Evolutionary conservation across 1,140 invertebrate species (phyloP).

Genomic region (Solenopsis fugax): DNA sequence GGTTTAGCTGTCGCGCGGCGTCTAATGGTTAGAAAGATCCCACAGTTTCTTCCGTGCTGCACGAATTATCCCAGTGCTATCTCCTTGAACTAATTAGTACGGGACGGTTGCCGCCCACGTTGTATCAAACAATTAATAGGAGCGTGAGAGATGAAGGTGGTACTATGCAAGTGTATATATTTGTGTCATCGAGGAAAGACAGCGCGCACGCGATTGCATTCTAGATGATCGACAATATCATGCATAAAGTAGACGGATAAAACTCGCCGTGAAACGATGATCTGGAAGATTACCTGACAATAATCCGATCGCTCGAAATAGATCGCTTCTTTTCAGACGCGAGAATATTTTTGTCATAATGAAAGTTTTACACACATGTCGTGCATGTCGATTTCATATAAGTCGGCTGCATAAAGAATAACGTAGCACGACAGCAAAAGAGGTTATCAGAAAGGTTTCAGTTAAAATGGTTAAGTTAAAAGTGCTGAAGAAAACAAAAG

Average conservation of each 20-base stretch:
- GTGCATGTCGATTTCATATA: not conserved
- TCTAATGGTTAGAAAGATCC: constrained; percentile 26
- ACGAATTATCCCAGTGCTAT: constrained; percentile 78
- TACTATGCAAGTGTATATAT: not conserved
- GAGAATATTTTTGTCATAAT: constrained; percentile 12
- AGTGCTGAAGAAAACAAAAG: not conserved
- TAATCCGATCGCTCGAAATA: constrained; percentile 48
- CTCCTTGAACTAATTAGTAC: constrained; percentile 79
- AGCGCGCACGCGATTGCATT: constrained; percentile 72
- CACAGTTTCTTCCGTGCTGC: constrained; percentile 56
- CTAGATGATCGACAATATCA: constrained; percentile 59
- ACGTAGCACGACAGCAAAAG: not conserved
- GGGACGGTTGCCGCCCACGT: constrained; percentile 80
- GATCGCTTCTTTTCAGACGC: constrained; percentile 10
- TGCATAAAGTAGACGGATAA: constrained; percentile 66
- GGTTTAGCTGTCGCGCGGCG: constrained; percentile 12
- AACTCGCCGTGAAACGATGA: constrained; percentile 48
- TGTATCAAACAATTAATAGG: constrained; percentile 82
- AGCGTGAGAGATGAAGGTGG: constrained; percentile 31
- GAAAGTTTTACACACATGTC: not conserved
- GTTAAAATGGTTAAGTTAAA: not conserved
- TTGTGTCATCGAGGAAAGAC: constrained; percentile 47
- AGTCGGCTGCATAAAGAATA: not conserved
- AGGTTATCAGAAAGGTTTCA: not conserved
- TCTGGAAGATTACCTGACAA: constrained; percentile 44